These are phyloP conservation scores for Antechinus stuartii DNA, from an alignment of 2,113 vertebrate genomes.

Conservation along the genomic window DNA sequence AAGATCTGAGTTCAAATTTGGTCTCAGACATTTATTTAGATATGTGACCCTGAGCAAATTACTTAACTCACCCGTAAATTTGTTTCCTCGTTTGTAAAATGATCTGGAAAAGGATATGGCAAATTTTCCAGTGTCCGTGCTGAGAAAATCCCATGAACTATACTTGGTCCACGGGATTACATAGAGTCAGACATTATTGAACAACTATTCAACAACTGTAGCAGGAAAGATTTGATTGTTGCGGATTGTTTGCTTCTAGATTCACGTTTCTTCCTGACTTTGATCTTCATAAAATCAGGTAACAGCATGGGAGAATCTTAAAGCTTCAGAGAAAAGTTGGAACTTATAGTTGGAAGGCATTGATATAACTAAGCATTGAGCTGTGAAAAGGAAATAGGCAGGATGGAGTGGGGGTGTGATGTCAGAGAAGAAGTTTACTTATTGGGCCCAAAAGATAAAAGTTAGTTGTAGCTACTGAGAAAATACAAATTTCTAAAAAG, in stretches of 20 bases:
- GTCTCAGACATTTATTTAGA: too few species aligned
- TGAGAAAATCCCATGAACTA: too few species aligned
- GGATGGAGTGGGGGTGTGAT: accelerated
- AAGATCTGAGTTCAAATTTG: too few species aligned
- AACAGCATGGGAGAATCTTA: not conserved
- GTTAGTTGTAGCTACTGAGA: too few species aligned
- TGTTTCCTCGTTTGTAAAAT: too few species aligned
- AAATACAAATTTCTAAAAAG: not conserved
- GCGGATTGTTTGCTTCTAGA: not conserved
- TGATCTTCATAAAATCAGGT: not conserved
- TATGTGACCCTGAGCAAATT: too few species aligned
- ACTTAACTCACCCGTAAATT: too few species aligned
- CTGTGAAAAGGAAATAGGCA: not conserved
- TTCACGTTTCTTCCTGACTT: not conserved
- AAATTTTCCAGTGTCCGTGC: too few species aligned
- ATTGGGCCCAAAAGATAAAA: not conserved
- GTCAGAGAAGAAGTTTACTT: not conserved
- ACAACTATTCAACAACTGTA: not conserved
- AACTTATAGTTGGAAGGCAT: not conserved
- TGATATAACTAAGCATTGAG: not conserved
- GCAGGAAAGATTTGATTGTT: not conserved
- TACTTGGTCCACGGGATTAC: too few species aligned
- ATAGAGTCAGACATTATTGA: too few species aligned
- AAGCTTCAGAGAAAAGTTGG: not conserved
- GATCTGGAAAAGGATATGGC: too few species aligned